Conservation (phyloP, 2,797 vertebrate genomes). For the Cyclura pinguis region DNA sequence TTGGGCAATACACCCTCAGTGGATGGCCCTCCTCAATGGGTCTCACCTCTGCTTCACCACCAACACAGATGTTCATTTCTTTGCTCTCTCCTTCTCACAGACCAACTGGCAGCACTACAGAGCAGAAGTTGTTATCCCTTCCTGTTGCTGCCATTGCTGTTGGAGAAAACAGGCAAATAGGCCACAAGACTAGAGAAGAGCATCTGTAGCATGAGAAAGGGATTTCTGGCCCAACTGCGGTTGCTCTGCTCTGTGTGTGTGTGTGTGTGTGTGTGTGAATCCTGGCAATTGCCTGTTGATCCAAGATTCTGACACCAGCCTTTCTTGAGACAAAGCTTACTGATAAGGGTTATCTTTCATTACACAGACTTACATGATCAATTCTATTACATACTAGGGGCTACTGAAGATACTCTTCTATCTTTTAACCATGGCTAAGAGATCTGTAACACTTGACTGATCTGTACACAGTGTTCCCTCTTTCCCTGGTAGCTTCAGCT, state of each 20-base stretch:
- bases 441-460: neutral
- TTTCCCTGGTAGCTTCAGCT: neutral
- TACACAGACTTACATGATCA: slow-evolving; percentile 56
- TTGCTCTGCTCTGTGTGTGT: no score
- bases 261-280: neutral
- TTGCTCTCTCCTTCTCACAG: neutral
- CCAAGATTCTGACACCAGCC: neutral
- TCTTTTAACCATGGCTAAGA: neutral
- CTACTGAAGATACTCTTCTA: neutral
- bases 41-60: neutral
- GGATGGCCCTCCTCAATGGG: neutral
- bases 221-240: neutral
- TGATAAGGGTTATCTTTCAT: slow-evolving; percentile 59
- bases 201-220: neutral
- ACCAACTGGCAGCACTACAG: neutral
- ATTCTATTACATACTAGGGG: neutral
- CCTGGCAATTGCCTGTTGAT: neutral
- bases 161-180: neutral
- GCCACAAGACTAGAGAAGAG: neutral
- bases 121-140: neutral
- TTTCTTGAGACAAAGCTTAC: slow-evolving; percentile 67
- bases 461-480: neutral
- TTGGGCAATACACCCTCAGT: neutral
- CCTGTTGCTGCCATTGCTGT: neutral
- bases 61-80: neutral